phyloP scores from a whole-genome alignment of 2,888 invertebrate species.

The Megaustenia siamemsis region DNA sequence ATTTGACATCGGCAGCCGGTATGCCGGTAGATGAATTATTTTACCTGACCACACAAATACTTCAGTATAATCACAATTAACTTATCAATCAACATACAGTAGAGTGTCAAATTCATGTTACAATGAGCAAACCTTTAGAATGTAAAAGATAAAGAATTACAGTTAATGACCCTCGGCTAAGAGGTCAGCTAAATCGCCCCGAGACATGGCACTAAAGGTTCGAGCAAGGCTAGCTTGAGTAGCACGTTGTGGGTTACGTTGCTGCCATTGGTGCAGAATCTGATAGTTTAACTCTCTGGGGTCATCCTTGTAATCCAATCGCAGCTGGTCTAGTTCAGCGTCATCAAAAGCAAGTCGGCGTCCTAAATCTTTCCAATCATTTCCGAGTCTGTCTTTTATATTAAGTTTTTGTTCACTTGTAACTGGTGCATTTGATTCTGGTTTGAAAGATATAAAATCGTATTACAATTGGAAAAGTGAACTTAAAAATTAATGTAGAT shows the following conservation, averaged over 20 bases:
- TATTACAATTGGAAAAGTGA: neutral
- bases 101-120: too few relatives aligned
- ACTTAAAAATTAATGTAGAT: neutral
- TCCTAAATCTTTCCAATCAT: constrained; percentile 46
- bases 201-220: neutral
- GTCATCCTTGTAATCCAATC: neutral
- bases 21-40: too few relatives aligned
- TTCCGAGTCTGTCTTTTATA: constrained; percentile 25
- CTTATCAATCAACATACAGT: too few relatives aligned
- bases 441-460: neutral
- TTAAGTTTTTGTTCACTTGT: constrained; percentile 22
- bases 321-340: constrained; percentile 16
- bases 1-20: too few relatives aligned
- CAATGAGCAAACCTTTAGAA: neutral
- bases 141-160: neutral
- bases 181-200: constrained; percentile 46
- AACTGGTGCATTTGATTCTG: constrained; percentile 7
- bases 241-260: neutral
- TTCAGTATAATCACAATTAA: too few relatives aligned
- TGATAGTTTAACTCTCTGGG: constrained; percentile 39
- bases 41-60: too few relatives aligned
- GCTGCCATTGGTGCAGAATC: constrained; percentile 10
- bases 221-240: constrained; percentile 25
- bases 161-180: neutral
- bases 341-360: constrained; percentile 36